Percentiles rank a stretch among this genome's conserved stretches.
These are phyloP conservation scores for Mactromeris polynyma DNA, from an alignment of 2,888 invertebrate genomes.

Conservation along the genomic window DNA sequence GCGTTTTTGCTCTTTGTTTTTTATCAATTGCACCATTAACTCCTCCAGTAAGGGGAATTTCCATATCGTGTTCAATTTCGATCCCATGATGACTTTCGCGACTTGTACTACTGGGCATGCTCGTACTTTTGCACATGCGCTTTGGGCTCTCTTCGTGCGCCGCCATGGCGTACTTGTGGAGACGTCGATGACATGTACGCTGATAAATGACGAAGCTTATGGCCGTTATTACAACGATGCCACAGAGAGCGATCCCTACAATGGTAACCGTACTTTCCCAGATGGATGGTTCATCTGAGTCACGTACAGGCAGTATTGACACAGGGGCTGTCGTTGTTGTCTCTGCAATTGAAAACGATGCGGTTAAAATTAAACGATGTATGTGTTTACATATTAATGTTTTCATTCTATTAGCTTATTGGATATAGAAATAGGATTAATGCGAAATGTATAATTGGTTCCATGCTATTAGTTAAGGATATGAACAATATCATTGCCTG, in stretches of 20 bases:
- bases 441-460: too few relatives aligned
- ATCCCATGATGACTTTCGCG: slow-evolving; percentile 75
- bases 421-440: too few relatives aligned
- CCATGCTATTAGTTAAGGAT: too few relatives aligned
- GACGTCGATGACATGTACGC: slow-evolving; percentile 74
- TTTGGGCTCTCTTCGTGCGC: slow-evolving; percentile 79
- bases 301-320: slow-evolving; percentile 43
- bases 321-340: slow-evolving; percentile 33
- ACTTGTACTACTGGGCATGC: slow-evolving; percentile 74
- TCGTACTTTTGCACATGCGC: slow-evolving; percentile 77
- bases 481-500: too few relatives aligned
- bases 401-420: too few relatives aligned
- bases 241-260: slow-evolving; percentile 84
- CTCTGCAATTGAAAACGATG: slow-evolving; percentile 43
- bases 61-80: slow-evolving; percentile 80
- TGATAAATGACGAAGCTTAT: slow-evolving; percentile 81
- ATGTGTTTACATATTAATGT: too few relatives aligned
- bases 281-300: slow-evolving; percentile 57
- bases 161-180: slow-evolving; percentile 82
- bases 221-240: slow-evolving; percentile 79
- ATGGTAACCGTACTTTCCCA: slow-evolving; percentile 84
- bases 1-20: slow-evolving; percentile 60
- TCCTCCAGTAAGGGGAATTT: slow-evolving; percentile 80
- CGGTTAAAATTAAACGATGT: too few relatives aligned
- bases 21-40: slow-evolving; percentile 45